Evolutionary conservation across 2,888 invertebrate genomes (phyloP).

Genomic region (Andrena fulva): DNA sequence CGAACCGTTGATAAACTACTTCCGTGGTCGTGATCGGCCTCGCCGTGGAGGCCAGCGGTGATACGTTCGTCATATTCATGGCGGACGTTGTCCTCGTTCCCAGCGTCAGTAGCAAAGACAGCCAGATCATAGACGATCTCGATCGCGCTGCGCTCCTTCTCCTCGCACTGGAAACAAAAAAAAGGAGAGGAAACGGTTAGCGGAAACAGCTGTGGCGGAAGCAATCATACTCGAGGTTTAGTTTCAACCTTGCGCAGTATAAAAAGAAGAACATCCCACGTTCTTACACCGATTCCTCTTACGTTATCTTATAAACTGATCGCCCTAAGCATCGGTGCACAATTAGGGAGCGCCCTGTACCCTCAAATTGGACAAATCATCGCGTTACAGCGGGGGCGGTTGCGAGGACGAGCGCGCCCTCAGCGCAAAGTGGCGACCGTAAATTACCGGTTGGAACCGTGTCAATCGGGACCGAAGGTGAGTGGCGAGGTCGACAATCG

Average conservation of each 20-base stretch:
- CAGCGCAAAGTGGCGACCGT: not conserved
- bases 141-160: slow-evolving; percentile 55
- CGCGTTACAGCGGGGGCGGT: slow-evolving; percentile 1
- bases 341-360: slow-evolving; percentile 19
- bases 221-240: not conserved
- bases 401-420: slow-evolving; percentile 2
- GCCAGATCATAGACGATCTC: slow-evolving; percentile 73
- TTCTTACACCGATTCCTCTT: not conserved
- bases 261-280: not conserved
- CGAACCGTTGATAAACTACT: slow-evolving; percentile 91
- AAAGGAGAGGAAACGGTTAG: not conserved
- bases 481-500: slow-evolving; percentile 25
- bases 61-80: slow-evolving; percentile 71
- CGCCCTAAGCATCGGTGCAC: not conserved
- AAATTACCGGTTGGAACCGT: slow-evolving; percentile 1
- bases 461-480: slow-evolving; percentile 6
- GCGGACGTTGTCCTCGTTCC: slow-evolving; percentile 65
- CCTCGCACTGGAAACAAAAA: slow-evolving; percentile 38
- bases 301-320: not conserved
- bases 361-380: slow-evolving; percentile 20
- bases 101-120: slow-evolving; percentile 71
- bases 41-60: slow-evolving; percentile 75
- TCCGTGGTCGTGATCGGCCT: slow-evolving; percentile 81
- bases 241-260: not conserved
- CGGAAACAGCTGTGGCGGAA: not conserved